These are phyloP conservation scores for Heliconius himera DNA, from an alignment of 1,140 invertebrate genomes.

Conservation along the genomic window DNA sequence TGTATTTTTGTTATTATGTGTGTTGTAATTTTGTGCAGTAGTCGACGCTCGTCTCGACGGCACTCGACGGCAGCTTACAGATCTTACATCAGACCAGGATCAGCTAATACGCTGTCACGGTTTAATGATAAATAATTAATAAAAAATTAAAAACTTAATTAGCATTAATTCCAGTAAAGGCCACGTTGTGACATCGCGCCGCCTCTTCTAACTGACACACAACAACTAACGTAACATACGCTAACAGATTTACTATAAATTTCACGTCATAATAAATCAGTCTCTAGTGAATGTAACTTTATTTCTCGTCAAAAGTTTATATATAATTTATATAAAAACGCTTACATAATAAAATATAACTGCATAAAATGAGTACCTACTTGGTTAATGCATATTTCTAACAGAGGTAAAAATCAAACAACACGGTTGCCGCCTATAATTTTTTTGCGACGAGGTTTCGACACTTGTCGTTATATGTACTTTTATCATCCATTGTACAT, in stretches of 20 bases:
- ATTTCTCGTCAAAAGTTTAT: background rate
- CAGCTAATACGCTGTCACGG: background rate
- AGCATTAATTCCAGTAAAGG: conserved; percentile 15
- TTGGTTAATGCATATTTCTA: background rate
- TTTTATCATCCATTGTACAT: too few relatives aligned
- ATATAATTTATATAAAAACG: background rate
- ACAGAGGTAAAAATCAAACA: background rate
- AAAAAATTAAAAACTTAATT: background rate
- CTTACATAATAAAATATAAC: background rate
- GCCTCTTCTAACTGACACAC: background rate
- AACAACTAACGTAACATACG: background rate
- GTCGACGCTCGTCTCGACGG: background rate
- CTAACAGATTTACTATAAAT: background rate
- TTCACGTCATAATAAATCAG: background rate
- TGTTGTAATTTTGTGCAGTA: background rate
- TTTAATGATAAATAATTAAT: conserved; percentile 3
- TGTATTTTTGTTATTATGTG: conserved; percentile 23
- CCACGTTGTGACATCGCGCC: background rate
- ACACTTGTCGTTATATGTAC: too few relatives aligned
- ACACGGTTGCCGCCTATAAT: too few relatives aligned
- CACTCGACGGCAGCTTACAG: background rate
- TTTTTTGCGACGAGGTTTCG: too few relatives aligned
- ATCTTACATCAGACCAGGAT: background rate
- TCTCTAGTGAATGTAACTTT: background rate
- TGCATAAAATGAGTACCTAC: background rate